phyloP scores from a whole-genome alignment of 23 tunicate species.

The Corella eumyota region DNA sequence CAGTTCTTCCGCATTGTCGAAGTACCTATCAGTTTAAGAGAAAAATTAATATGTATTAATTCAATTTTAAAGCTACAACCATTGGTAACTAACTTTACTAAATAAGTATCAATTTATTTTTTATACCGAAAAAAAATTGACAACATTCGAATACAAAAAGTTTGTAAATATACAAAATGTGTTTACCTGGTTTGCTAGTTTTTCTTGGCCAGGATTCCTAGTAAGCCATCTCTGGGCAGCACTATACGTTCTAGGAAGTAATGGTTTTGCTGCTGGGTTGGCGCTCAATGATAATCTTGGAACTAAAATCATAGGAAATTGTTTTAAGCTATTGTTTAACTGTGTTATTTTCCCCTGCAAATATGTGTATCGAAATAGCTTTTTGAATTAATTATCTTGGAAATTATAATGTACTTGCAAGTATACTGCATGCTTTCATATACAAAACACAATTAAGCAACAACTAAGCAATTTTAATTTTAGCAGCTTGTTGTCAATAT shows the following conservation, averaged over 20 bases:
- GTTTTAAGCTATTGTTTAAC: background rate
- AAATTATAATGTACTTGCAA: too few species aligned
- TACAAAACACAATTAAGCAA: too few species aligned
- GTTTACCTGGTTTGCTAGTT: conserved; percentile 31
- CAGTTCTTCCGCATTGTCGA: conserved; percentile 41
- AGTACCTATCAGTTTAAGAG: conserved; percentile 11
- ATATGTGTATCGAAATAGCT: background rate
- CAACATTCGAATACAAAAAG: background rate
- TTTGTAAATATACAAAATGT: background rate
- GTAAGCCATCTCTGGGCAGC: conserved; percentile 85
- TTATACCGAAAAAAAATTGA: background rate
- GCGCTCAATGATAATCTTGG: conserved; percentile 56
- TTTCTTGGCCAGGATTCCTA: conserved; percentile 41
- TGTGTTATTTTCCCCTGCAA: background rate
- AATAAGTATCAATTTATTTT: background rate
- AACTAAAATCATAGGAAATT: conserved; percentile 6
- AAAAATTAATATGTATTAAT: background rate
- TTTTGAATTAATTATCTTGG: too few species aligned
- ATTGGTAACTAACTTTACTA: too few species aligned
- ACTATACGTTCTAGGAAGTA: conserved; percentile 73
- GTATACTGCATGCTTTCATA: too few species aligned
- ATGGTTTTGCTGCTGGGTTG: conserved; percentile 8
- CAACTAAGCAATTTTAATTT: too few species aligned
- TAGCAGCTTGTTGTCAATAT: too few species aligned
- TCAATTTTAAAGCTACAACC: too few species aligned